phyloP scores from a whole-genome alignment of 2,888 invertebrate genomes.

The Ctenicera cuprea region DNA sequence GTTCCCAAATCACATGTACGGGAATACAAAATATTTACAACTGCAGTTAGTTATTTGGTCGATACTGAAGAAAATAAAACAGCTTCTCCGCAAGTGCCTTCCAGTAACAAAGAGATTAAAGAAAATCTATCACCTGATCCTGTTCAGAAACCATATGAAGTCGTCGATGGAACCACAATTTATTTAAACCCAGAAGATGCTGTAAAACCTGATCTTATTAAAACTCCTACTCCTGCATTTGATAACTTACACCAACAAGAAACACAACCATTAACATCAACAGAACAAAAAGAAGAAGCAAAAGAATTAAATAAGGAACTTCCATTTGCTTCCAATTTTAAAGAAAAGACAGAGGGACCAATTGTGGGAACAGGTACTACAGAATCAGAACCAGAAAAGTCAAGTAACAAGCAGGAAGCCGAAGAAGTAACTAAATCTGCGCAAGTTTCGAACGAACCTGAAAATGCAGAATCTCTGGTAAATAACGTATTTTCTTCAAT shows the following conservation, averaged over 20 bases:
- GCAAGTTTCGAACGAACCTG: constrained; percentile 13
- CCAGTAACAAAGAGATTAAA: constrained; percentile 41
- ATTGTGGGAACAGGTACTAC: neutral
- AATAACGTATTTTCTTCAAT: constrained; percentile 52
- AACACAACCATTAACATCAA: constrained; percentile 15
- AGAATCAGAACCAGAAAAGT: no score
- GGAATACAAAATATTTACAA: constrained; percentile 76
- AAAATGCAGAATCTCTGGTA: constrained; percentile 47
- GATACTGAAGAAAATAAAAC: constrained; percentile 69
- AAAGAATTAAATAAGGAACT: constrained; percentile 27
- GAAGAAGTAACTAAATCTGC: neutral
- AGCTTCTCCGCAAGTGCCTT: constrained; percentile 59
- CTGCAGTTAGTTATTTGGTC: constrained; percentile 70
- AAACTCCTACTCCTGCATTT: neutral
- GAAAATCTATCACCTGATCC: constrained; percentile 56
- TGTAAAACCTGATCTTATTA: constrained; percentile 29
- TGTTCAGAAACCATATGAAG: constrained; percentile 68
- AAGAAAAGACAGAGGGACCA: constrained; percentile 7
- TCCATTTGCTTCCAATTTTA: neutral
- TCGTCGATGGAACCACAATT: constrained; percentile 83
- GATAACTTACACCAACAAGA: constrained; percentile 8
- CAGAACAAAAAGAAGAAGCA: neutral
- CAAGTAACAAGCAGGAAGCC: no score
- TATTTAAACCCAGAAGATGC: constrained; percentile 63
- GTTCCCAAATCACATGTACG: constrained; percentile 76